These are phyloP conservation scores for Caracal caracal DNA, from an alignment of 2,113 vertebrate species.

Conservation along the genomic window DNA sequence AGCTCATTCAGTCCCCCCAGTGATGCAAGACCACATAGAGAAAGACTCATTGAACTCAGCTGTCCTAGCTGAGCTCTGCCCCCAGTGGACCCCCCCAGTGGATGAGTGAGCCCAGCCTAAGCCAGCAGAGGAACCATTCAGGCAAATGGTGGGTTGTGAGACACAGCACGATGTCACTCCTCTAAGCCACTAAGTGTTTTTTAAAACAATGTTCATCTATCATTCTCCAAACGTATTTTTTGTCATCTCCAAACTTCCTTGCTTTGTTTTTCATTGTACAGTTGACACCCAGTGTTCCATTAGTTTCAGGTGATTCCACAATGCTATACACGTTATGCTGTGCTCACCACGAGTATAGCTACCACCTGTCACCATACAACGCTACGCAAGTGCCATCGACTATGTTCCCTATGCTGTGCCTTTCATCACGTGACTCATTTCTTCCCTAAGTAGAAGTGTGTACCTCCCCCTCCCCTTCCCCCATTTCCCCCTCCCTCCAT, in stretches of 20 bases:
- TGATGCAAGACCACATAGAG: not conserved
- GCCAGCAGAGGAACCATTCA: not conserved
- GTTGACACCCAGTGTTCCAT: not conserved
- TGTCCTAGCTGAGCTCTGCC: not conserved
- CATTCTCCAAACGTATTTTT: not conserved
- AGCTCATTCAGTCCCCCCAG: not conserved
- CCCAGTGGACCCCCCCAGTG: not conserved
- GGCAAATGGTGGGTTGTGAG: not conserved
- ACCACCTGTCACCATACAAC: not conserved
- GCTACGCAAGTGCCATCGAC: not conserved
- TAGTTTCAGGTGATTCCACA: not conserved
- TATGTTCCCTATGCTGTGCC: not conserved
- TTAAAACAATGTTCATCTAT: not conserved
- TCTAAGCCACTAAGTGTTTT: not conserved
- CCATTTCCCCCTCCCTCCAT: not conserved
- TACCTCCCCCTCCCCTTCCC: not conserved
- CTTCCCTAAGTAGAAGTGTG: not conserved
- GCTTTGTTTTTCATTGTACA: not conserved
- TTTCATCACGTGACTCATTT: not conserved
- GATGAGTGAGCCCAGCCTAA: not conserved
- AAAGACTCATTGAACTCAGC: not conserved
- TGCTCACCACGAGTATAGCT: not conserved
- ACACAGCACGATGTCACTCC: rapidly evolving
- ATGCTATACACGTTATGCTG: not conserved
- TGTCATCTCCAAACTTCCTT: not conserved